phyloP scores from a whole-genome alignment of 2,797 vertebrate genomes.

The Megalops cyprinoides region DNA sequence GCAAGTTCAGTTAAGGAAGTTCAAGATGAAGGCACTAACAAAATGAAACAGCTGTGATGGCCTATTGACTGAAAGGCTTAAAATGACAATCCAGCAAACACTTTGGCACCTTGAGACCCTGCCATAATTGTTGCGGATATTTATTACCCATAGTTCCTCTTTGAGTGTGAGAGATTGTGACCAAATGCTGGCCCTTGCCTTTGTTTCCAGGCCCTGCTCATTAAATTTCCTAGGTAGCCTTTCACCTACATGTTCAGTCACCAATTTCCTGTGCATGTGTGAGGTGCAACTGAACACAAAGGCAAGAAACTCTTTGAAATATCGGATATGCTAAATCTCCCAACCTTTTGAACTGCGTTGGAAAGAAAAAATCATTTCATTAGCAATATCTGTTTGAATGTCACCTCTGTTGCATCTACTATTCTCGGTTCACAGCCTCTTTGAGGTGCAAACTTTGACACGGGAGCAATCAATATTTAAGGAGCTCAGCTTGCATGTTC shows the following conservation, averaged over 20 bases:
- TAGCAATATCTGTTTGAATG: neutral
- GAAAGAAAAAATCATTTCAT: neutral
- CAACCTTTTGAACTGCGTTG: neutral
- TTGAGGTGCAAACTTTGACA: neutral
- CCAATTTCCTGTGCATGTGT: slow-evolving; percentile 38
- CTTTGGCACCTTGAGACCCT: neutral
- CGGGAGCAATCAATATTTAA: neutral
- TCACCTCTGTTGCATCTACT: neutral
- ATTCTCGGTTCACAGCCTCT: neutral
- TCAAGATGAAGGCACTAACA: neutral
- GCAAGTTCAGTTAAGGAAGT: neutral
- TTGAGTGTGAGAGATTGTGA: neutral
- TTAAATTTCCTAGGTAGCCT: slow-evolving; percentile 21
- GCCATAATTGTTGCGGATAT: neutral
- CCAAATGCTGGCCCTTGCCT: slow-evolving; percentile 12
- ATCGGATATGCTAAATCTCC: neutral
- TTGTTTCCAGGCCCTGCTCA: neutral
- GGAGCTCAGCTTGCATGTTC: neutral
- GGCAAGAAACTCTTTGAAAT: slow-evolving; percentile 43
- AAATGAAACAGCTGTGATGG: slow-evolving; percentile 14
- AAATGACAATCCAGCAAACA: neutral
- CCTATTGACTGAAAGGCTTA: neutral
- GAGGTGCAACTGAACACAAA: slow-evolving; percentile 32
- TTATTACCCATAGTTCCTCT: neutral
- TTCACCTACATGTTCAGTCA: slow-evolving; percentile 32